These are phyloP conservation scores for Temnothorax curvispinosus DNA, from an alignment of 1,140 invertebrate genomes.

Conservation along the genomic window DNA sequence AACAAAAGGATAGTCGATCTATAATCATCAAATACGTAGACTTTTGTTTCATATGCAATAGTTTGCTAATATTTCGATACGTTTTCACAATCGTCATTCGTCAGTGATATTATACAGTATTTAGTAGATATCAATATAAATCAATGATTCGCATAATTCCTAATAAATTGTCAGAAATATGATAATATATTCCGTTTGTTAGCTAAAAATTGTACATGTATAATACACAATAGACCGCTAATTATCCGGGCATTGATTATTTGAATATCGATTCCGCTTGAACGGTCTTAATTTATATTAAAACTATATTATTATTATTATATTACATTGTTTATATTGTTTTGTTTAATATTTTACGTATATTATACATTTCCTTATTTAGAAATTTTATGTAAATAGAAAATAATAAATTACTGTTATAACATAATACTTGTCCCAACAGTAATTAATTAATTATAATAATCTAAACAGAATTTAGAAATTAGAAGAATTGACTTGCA, in stretches of 20 bases:
- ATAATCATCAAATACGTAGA: constrained; percentile 36
- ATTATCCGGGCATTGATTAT: neutral
- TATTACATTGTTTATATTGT: neutral
- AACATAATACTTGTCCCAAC: neutral
- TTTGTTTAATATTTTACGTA: neutral
- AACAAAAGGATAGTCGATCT: constrained; percentile 28
- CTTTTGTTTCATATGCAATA: constrained; percentile 7
- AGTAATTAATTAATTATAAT: neutral
- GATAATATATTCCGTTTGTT: constrained; percentile 2
- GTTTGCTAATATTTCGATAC: neutral
- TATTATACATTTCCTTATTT: neutral
- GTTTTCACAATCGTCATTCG: neutral
- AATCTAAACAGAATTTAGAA: neutral
- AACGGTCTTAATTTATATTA: constrained; percentile 11
- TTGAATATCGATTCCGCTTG: constrained; percentile 1
- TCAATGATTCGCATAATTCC: constrained; percentile 23
- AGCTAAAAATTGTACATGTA: constrained; percentile 17
- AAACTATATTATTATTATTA: constrained; percentile 12
- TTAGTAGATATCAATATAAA: constrained; percentile 52
- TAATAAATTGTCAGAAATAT: constrained; percentile 31
- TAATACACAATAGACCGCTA: constrained; percentile 18
- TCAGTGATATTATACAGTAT: constrained; percentile 39
- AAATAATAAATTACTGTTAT: neutral
- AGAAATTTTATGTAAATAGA: neutral
- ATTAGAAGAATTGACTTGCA: neutral